Percentiles rank a stretch among this genome's conserved stretches.
phyloP scores from a whole-genome alignment of 1,140 invertebrate genomes.

The Pachyrhynchus sulphureomaculatus region DNA sequence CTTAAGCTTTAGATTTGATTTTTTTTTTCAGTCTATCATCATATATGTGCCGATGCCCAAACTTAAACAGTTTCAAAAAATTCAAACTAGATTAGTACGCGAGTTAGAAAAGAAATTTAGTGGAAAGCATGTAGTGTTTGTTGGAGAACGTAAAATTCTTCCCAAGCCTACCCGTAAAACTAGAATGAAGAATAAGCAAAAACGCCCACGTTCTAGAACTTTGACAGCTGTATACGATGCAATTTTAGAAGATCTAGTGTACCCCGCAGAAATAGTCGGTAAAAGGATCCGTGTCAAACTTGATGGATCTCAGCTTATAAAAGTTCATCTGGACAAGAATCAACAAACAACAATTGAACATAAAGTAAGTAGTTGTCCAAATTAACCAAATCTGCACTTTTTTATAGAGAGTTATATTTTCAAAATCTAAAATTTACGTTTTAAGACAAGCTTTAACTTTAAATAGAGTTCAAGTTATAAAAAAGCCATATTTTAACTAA shows the following conservation, averaged over 20 bases:
- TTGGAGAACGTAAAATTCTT: conserved; percentile 96
- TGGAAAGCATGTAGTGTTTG: conserved; percentile 97
- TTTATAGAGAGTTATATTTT: not conserved
- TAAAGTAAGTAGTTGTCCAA: conserved; percentile 71
- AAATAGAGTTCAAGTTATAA: no score
- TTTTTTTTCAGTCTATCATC: conserved; percentile 86
- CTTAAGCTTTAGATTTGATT: no score
- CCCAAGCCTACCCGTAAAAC: conserved; percentile 97
- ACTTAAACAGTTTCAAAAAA: conserved; percentile 95
- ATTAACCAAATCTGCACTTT: not conserved
- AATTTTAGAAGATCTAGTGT: conserved; percentile 96
- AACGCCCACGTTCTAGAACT: conserved; percentile 91
- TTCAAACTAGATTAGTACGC: conserved; percentile 92
- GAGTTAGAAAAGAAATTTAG: conserved; percentile 99
- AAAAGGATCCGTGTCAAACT: conserved; percentile 95
- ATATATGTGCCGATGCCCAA: conserved; percentile 99
- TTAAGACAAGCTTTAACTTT: no score
- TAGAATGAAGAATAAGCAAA: conserved; percentile 93
- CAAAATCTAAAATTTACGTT: no score
- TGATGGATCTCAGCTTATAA: conserved; percentile 94
- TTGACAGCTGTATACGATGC: conserved; percentile 97
- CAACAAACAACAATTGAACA: conserved; percentile 99
- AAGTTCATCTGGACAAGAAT: conserved; percentile 97
- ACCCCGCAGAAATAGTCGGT: conserved; percentile 98
- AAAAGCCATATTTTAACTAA: no score